These are phyloP conservation scores for Macropis europaea DNA, from an alignment of 2,888 invertebrate genomes.

Conservation along the genomic window DNA sequence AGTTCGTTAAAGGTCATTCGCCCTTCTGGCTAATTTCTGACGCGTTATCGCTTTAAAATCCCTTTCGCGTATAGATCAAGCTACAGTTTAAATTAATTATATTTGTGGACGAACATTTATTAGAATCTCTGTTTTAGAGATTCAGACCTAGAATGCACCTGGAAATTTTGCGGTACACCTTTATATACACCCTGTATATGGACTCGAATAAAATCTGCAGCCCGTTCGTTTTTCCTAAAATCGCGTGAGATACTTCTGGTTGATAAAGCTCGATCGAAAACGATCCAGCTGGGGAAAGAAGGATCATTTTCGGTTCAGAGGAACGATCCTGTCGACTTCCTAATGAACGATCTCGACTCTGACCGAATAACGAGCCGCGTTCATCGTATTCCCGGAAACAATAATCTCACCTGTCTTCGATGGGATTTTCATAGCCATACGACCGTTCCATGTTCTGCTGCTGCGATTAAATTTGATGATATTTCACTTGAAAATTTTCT, in stretches of 20 bases:
- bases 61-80: too few species aligned
- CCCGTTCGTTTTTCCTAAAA: not conserved
- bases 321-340: not conserved
- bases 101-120: too few species aligned
- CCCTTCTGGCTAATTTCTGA: too few species aligned
- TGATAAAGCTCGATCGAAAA: not conserved
- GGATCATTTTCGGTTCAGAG: conserved; percentile 4
- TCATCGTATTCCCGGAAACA: not conserved
- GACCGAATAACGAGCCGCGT: not conserved
- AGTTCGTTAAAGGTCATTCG: too few species aligned
- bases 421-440: not conserved
- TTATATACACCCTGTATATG: not conserved
- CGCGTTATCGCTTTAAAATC: too few species aligned
- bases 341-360: not conserved
- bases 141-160: too few species aligned
- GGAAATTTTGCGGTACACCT: not conserved
- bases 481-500: conserved; percentile 54
- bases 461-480: not conserved
- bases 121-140: too few species aligned
- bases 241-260: not conserved
- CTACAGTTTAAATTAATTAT: too few species aligned
- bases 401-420: conserved; percentile 29
- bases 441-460: conserved; percentile 15
- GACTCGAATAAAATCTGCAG: not conserved
- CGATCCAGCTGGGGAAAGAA: not conserved